Percentiles rank a stretch among this genome's conserved stretches.
phyloP scores from a whole-genome alignment of 2,113 vertebrate genomes.

The Oreotrochilus melanogaster region DNA sequence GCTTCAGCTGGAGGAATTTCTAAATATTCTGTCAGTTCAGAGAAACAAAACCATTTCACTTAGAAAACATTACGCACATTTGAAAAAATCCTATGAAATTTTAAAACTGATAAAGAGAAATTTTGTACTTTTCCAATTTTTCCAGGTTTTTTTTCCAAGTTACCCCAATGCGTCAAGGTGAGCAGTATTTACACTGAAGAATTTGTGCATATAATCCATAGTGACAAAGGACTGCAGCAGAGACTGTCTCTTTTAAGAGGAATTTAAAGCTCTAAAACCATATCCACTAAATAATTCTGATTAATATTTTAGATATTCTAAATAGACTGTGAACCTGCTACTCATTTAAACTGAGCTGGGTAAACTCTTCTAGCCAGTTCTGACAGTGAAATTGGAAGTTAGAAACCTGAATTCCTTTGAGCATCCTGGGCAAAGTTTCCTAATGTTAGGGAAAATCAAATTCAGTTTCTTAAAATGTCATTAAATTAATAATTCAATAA shows the following conservation, averaged over 20 bases:
- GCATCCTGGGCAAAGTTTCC: background rate
- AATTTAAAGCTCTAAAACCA: background rate
- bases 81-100: background rate
- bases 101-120: background rate
- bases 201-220: background rate
- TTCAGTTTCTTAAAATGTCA: background rate
- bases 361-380: background rate
- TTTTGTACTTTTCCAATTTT: background rate
- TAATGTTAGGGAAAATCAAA: background rate
- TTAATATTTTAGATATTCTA: background rate
- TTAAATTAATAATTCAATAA: slow-evolving; percentile 17
- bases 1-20: background rate
- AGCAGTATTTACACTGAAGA: background rate
- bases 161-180: background rate
- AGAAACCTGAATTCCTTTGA: background rate
- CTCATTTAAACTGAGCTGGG: background rate
- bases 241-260: background rate
- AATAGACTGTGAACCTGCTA: background rate
- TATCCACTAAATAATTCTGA: background rate
- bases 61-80: background rate
- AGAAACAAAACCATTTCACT: background rate
- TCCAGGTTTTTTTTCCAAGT: background rate
- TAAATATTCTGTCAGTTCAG: background rate
- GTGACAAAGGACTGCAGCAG: background rate
- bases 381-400: background rate